phyloP scores from a whole-genome alignment of 1,140 invertebrate genomes.

The silkworm (Bombyx mori) region DNA sequence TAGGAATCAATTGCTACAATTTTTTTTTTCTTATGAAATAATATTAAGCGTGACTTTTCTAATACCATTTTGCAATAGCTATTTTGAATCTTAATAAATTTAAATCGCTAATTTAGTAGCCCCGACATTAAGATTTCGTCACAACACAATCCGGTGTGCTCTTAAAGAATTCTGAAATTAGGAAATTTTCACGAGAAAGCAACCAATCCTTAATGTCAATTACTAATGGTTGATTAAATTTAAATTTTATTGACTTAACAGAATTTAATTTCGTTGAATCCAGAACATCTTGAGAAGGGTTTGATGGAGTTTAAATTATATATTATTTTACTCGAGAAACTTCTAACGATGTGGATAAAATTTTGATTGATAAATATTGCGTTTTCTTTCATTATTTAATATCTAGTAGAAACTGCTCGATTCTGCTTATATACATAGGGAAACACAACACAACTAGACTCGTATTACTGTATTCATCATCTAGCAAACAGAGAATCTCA shows the following conservation, averaged over 20 bases:
- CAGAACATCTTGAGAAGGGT: background rate
- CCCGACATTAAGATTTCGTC: background rate
- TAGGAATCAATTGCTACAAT: background rate
- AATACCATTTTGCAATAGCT: no score
- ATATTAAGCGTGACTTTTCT: background rate
- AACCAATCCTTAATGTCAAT: constrained; percentile 6
- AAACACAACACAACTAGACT: no score
- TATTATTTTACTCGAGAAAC: no score
- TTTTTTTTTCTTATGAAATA: background rate
- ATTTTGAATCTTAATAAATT: no score
- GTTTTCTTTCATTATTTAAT: no score
- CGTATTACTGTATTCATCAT: no score
- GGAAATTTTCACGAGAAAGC: constrained; percentile 5
- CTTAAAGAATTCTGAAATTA: constrained; percentile 6
- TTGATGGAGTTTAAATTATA: background rate
- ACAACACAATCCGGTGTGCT: constrained; percentile 3
- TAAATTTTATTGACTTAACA: no score
- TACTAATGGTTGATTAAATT: background rate
- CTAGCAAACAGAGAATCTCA: no score
- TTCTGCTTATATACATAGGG: no score
- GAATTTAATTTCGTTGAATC: background rate
- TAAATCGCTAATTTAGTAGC: background rate
- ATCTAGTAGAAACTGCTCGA: no score
- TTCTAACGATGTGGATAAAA: no score
- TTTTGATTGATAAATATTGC: no score